Evolutionary conservation across 2,888 invertebrate genomes (phyloP), one percentile per base, ranked within the genome.

Genomic region (Unio pictorum): DNA sequence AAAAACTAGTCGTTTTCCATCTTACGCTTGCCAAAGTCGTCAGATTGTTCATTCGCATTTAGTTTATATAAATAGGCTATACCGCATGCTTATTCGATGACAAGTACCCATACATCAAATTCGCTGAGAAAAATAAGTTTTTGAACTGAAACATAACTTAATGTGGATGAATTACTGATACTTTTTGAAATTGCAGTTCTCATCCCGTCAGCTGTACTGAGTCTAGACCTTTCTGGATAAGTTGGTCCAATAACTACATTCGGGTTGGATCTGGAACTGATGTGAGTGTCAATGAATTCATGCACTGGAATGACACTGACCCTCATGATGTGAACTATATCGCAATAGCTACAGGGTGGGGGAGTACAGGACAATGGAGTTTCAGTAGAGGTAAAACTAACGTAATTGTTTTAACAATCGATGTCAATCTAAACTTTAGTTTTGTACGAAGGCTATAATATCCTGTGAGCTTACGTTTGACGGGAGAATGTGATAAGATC

Each of bases 291-390:
- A 58, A 76, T 20, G 77, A 75, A 70, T 81, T 84, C 63, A 67
- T 84, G 73, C n/a, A 64, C 15, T 84, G 84, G 84, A 69, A 79
- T 26, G 83, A 84, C 61, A 78, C 80, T 11, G 72, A 75, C 62
- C 83, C 82, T 20, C 81, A 83, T 68, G 65, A 70, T n/a, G 79
- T 84, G 61, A 81, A 81, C 65, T 79, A 78, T 67, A 71, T 84
- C 45, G 82, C 79, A 23, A 62, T 84, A 20, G 75, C 83, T 8
- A 84, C 84, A 1, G 84, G 84, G 6, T 84, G 73, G 69, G 81
- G 81, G 20, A n/a, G 81, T 20, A 75, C 72, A 15, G 84, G 84
- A 34, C 69, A 69, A 20, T 84, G 84, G 84, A 73, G 72, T 11
- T 79, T 84, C 45, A 61, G 60, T 18, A 56, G 64, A 30, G 67